A percentile compares a stretch with the other conserved stretches of the same genome.
Evolutionary conservation across 2,113 vertebrate species (phyloP).

Genomic region (Myrmecobius fasciatus): DNA sequence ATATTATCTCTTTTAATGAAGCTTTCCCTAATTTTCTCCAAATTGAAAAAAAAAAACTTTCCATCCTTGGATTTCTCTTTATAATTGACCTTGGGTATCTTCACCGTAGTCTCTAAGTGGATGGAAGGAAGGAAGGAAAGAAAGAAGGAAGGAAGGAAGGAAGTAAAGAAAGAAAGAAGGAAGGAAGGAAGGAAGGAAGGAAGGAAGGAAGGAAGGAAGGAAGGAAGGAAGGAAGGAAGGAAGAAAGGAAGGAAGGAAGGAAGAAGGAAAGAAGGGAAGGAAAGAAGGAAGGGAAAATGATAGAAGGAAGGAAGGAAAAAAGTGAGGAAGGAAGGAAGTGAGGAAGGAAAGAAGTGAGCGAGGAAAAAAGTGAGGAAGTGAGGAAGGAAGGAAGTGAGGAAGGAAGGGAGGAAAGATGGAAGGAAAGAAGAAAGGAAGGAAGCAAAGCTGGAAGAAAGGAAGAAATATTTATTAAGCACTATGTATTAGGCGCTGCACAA

Average conservation of each 20-base stretch:
- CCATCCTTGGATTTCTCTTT: neutral
- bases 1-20: neutral
- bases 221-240: too few relatives aligned
- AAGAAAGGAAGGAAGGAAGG: neutral
- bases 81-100: neutral
- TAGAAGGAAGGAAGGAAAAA: neutral
- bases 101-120: neutral
- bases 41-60: neutral
- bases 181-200: too few relatives aligned
- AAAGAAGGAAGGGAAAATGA: too few relatives aligned
- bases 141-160: too few relatives aligned
- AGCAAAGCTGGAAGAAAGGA: neutral
- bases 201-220: too few relatives aligned
- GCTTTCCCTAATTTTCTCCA: neutral
- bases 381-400: too few relatives aligned
- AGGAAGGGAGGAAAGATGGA: too few relatives aligned
- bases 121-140: neutral
- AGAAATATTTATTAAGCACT: neutral
- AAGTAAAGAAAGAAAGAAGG: neutral
- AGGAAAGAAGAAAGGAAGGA: too few relatives aligned
- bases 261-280: too few relatives aligned
- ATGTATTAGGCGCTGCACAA: neutral
- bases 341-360: too few relatives aligned
- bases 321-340: too few relatives aligned
- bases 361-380: too few relatives aligned